Evolutionary conservation across 1,140 invertebrate species (phyloP).

Genomic region (Araneus ventricosus): DNA sequence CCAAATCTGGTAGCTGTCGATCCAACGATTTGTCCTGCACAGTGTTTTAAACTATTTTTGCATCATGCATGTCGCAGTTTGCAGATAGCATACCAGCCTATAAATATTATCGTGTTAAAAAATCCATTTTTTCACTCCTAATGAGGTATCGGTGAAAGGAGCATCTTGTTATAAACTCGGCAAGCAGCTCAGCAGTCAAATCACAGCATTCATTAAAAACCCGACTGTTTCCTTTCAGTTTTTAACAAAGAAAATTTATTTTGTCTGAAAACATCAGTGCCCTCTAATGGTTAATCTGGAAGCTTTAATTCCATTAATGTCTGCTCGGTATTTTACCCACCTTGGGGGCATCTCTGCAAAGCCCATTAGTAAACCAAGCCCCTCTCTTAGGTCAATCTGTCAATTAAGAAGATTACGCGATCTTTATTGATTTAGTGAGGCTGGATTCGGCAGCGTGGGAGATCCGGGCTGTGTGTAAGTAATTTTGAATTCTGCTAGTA

Average conservation of each 20-base stretch:
- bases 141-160: not conserved
- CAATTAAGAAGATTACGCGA: conserved; percentile 31
- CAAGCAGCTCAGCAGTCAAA: not conserved
- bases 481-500: conserved; percentile 5
- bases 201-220: not conserved
- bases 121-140: no score
- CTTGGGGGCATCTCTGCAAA: not conserved
- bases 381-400: not conserved
- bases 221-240: not conserved
- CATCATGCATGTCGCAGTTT: no score
- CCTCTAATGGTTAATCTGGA: conserved; percentile 5
- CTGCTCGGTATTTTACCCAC: not conserved
- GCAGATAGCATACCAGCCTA: no score
- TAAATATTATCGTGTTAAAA: no score
- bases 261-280: not conserved
- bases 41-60: no score
- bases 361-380: not conserved
- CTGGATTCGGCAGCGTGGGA: not conserved
- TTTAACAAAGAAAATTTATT: conserved; percentile 8
- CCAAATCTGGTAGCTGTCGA: no score
- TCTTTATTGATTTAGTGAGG: conserved; percentile 23
- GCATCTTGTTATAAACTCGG: not conserved
- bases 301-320: conserved; percentile 9
- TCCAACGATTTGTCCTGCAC: no score
- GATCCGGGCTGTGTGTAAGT: not conserved